These are phyloP conservation scores for Micrasema longulum DNA, from an alignment of 1,140 invertebrate genomes.

Conservation along the genomic window DNA sequence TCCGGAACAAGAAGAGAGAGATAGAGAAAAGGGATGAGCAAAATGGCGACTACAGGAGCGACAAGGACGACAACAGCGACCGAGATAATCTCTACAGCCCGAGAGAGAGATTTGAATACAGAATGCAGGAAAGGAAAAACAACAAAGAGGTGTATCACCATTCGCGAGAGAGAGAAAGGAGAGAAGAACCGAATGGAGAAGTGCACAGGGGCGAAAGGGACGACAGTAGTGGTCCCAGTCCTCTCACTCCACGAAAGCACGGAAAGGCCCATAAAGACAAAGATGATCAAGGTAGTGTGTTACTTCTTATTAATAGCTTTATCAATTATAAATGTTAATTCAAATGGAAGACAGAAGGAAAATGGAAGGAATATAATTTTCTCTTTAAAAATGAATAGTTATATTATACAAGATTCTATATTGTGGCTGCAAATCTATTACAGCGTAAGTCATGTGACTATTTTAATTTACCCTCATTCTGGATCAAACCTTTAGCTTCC, in stretches of 20 bases:
- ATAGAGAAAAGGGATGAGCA: slow-evolving; percentile 37
- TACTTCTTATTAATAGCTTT: neutral
- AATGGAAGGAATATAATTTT: neutral
- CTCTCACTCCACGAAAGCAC: slow-evolving; percentile 22
- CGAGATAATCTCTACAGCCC: slow-evolving; percentile 28
- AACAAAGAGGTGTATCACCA: slow-evolving; percentile 29
- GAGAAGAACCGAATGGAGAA: slow-evolving; percentile 35
- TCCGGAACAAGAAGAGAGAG: slow-evolving; percentile 41
- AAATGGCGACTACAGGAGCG: slow-evolving; percentile 43
- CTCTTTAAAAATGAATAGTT: too few species aligned
- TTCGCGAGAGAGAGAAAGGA: slow-evolving; percentile 20
- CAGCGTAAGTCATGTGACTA: too few species aligned
- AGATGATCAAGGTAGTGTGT: slow-evolving; percentile 52
- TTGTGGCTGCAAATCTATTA: too few species aligned
- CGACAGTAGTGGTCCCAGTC: slow-evolving; percentile 39
- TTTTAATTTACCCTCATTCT: too few species aligned
- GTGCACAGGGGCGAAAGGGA: slow-evolving; percentile 32
- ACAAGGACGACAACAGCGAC: slow-evolving; percentile 46
- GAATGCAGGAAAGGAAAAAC: slow-evolving; percentile 36
- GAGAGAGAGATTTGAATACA: slow-evolving; percentile 33
- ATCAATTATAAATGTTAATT: neutral
- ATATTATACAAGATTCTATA: too few species aligned
- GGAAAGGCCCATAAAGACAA: slow-evolving; percentile 49
- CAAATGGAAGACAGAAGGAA: neutral
- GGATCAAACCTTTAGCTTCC: too few species aligned